A percentile compares a stretch with the other conserved stretches of the same genome.
Conservation (phyloP, 1,140 invertebrate species). For the Lineus longissimus region DNA sequence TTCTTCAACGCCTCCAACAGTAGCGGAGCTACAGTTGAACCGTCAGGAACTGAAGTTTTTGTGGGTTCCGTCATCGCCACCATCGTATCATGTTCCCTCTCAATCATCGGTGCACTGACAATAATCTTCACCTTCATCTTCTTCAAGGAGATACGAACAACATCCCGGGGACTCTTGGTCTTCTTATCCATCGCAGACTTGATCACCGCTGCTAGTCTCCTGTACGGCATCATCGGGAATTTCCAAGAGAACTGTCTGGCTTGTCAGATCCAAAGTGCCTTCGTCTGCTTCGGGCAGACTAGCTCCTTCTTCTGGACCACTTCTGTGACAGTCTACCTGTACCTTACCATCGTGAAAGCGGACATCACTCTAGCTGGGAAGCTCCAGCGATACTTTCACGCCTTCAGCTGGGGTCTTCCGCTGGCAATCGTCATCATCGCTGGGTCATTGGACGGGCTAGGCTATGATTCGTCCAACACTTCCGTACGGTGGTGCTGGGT, state of each 20-base stretch:
- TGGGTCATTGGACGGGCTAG: too few species aligned
- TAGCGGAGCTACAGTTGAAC: too few species aligned
- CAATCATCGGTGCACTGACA: slow-evolving; percentile 21
- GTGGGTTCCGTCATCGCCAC: slow-evolving; percentile 16
- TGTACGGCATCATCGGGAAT: slow-evolving; percentile 15
- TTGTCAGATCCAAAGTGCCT: slow-evolving; percentile 23
- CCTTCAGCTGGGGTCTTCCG: slow-evolving; percentile 34
- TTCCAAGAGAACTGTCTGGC: slow-evolving; percentile 12
- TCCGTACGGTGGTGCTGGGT: too few species aligned
- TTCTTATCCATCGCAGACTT: slow-evolving; percentile 27
- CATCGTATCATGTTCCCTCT: slow-evolving; percentile 20
- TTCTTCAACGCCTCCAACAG: too few species aligned
- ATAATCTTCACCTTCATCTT: slow-evolving; percentile 20
- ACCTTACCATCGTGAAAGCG: slow-evolving; percentile 22
- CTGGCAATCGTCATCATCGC: too few species aligned
- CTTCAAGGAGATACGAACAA: slow-evolving; percentile 27
- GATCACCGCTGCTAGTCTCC: slow-evolving; percentile 15
- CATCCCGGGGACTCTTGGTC: slow-evolving; percentile 26
- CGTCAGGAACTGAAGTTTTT: too few species aligned
- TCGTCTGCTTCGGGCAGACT: slow-evolving; percentile 23
- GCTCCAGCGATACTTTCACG: slow-evolving; percentile 23
- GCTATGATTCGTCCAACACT: too few species aligned
- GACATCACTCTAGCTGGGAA: slow-evolving; percentile 18
- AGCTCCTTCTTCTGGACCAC: slow-evolving; percentile 30
- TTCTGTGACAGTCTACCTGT: slow-evolving; percentile 30